Percentiles rank a stretch among this genome's conserved stretches.
phyloP scores from a whole-genome alignment of 2,113 vertebrate species.

The Turnix velox region DNA sequence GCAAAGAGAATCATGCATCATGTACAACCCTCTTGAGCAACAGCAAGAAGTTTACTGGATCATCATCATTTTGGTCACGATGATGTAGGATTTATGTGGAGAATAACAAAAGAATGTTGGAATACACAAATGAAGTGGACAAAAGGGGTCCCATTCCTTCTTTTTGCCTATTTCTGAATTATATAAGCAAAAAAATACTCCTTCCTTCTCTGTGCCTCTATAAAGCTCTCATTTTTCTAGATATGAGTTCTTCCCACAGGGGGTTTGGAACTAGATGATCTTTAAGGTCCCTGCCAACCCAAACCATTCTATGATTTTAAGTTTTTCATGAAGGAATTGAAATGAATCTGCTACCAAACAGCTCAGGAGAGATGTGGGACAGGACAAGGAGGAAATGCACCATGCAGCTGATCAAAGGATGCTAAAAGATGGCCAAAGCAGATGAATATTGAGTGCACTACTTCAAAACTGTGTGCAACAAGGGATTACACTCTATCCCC shows the following conservation, averaged over 20 bases:
- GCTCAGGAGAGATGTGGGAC: neutral
- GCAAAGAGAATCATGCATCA: neutral
- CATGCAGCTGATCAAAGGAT: neutral
- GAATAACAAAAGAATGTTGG: neutral
- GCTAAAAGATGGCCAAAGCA: neutral
- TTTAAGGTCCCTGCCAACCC: too few relatives aligned
- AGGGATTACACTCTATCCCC: neutral
- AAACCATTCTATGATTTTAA: too few relatives aligned
- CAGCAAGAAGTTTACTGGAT: neutral
- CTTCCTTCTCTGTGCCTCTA: neutral
- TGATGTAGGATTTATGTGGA: neutral
- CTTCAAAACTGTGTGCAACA: neutral
- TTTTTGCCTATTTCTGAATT: neutral
- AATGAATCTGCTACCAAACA: neutral
- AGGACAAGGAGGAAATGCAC: neutral
- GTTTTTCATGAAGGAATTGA: neutral
- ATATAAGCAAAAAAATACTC: neutral
- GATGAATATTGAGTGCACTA: neutral
- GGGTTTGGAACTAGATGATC: neutral
- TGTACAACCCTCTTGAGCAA: neutral
- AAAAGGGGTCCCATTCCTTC: neutral
- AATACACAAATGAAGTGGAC: neutral
- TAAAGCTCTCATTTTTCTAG: neutral
- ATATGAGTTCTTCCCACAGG: neutral
- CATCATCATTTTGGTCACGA: neutral